Base-by-base conservation (phyloP, 2,888 invertebrate species). In the Drosophila tripunctata region DNA sequence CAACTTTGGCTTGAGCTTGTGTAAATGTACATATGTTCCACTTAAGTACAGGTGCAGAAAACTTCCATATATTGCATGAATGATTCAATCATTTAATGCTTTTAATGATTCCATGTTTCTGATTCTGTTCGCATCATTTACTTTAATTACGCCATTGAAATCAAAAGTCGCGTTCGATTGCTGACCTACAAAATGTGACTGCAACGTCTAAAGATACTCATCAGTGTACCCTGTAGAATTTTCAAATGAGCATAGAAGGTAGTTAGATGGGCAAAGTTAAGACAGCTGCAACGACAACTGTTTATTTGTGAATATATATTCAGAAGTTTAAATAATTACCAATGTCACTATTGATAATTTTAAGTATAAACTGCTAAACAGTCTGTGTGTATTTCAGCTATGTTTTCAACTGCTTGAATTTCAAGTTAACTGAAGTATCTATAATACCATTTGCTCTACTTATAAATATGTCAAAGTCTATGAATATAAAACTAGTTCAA, bases 151-250 rank as follows among this genome's bases (percentile, higher is more conserved):
- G 55, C 58, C 55, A 72, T 72, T 72, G 70, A 72, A 72, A 72
- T 64, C 75, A 75, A 72, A 74, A 71, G 74, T 71, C 57, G 48
- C 52, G 45, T 30, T 72, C 56, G 38, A 65, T 65, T 66, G 62
- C 43, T 77, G 78, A 74, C 75, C 75, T 68, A 77, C 75, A 77
- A 75, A 74, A 74, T 22, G 65, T 7, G 35, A 33, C 12, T 33
- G 58, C 48, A 54, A 47, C 45, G 35, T 57, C 50, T 38, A 38
- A 31, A 75, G 45, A 63, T 38, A 63, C 43, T 50, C 52, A 67
- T 38, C 56, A 58, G 50, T n/a, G 67, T 69, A 62, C 70, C 73
- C 74, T 61, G 56, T 50, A 55, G 17, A 22, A 15, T 2, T 19
- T 10, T 2, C 0, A 17, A n/a, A 2, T 6, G 0, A n/a, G 5